phyloP scores from a whole-genome alignment of 2,797 vertebrate species.

The Peromyscus aztecus region DNA sequence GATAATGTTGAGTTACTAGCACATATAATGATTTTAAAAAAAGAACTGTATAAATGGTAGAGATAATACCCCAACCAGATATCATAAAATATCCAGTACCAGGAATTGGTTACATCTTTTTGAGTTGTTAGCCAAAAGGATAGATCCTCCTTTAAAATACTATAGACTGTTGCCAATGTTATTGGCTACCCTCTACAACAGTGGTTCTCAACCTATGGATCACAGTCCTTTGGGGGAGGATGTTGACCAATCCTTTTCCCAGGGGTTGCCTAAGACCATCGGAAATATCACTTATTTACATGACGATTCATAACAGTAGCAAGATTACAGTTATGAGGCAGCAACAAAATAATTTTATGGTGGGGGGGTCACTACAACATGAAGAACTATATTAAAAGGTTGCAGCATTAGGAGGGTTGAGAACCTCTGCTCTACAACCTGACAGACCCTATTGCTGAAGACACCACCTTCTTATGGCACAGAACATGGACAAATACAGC shows the following conservation, averaged over 20 bases:
- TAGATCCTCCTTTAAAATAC: not conserved
- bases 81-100: not conserved
- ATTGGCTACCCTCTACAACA: not conserved
- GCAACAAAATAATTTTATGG: not conserved
- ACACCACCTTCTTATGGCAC: not conserved
- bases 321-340: not conserved
- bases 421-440: not conserved
- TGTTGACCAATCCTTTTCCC: not conserved
- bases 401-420: not conserved
- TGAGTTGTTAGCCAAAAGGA: not conserved
- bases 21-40: not conserved
- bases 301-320: not conserved
- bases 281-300: not conserved
- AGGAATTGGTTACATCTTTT: not conserved
- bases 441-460: not conserved
- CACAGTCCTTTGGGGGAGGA: not conserved
- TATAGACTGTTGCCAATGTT: not conserved
- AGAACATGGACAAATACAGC: not conserved
- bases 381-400: not conserved
- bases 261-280: not conserved
- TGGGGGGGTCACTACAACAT: not conserved
- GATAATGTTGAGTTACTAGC: not conserved
- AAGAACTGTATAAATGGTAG: not conserved
- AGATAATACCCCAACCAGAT: not conserved
- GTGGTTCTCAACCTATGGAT: not conserved